Evolutionary conservation across 2,797 vertebrate genomes (phyloP).

Genomic region (Neomorphus geoffroyi): DNA sequence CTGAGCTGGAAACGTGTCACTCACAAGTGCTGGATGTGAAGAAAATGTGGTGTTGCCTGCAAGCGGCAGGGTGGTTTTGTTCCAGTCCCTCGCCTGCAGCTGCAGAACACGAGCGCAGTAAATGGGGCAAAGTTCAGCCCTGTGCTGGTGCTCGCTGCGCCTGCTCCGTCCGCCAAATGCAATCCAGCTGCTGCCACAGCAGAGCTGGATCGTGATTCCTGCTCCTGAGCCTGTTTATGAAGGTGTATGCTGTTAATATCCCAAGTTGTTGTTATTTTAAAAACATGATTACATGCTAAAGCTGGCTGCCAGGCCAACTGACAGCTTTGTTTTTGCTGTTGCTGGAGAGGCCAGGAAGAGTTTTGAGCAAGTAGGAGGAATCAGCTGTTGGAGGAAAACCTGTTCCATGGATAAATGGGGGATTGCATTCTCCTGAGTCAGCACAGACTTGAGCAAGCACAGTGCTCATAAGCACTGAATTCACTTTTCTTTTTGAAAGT

Average conservation of each 20-base stretch:
- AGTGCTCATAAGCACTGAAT: not conserved
- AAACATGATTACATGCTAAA: not conserved
- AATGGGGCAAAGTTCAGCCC: not conserved
- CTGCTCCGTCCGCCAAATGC: not conserved
- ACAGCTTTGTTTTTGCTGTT: not conserved
- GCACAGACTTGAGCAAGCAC: not conserved
- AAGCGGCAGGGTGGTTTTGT: fast-evolving
- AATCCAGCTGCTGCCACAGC: not conserved
- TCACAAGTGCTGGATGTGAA: not conserved
- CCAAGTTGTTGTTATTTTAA: not conserved
- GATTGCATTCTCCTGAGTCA: not conserved
- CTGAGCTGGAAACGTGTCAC: not conserved
- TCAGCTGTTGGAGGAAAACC: not conserved
- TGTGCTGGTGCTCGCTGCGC: not conserved
- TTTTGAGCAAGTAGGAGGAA: not conserved
- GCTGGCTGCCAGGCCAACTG: not conserved
- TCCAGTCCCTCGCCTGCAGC: not conserved
- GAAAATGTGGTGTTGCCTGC: not conserved
- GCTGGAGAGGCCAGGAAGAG: not conserved
- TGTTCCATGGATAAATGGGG: not conserved
- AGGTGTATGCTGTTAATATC: not conserved
- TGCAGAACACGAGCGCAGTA: not conserved
- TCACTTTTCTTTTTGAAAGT: not conserved
- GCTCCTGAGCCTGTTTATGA: not conserved
- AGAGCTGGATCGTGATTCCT: not conserved